phyloP scores from a whole-genome alignment of 2,113 vertebrate genomes.

The Sturnira hondurensis region DNA sequence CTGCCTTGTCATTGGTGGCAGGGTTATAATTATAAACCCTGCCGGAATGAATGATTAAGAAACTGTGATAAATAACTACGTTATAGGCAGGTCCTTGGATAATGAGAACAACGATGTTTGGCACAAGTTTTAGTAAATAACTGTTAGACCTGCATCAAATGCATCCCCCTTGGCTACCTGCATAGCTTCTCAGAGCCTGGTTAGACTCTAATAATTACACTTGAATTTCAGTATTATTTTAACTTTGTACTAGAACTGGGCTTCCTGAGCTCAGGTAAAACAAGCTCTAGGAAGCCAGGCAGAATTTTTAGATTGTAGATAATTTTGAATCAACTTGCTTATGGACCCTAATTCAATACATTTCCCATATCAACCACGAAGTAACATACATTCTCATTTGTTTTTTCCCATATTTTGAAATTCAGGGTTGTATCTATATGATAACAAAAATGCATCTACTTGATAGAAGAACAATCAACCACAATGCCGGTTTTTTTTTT shows the following conservation, averaged over 20 bases:
- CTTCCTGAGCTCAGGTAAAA: not conserved
- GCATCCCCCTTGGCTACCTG: not conserved
- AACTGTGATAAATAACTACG: slow-evolving; percentile 75
- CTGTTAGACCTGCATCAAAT: not conserved
- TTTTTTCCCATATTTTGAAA: not conserved
- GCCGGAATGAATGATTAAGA: slow-evolving; percentile 75
- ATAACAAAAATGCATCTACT: not conserved
- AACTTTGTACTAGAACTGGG: not conserved
- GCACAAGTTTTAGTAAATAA: slow-evolving; percentile 49
- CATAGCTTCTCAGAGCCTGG: not conserved
- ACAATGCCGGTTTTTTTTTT: not conserved
- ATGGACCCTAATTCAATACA: not conserved
- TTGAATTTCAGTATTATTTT: slow-evolving; percentile 11
- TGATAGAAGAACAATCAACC: not conserved
- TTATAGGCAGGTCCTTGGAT: slow-evolving; percentile 44
- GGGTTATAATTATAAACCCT: slow-evolving; percentile 79
- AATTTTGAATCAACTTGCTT: not conserved
- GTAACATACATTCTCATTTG: not conserved
- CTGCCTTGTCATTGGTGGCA: slow-evolving; percentile 75
- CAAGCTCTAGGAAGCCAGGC: not conserved
- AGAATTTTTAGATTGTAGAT: not conserved
- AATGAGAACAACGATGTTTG: slow-evolving; percentile 60
- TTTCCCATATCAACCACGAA: not conserved
- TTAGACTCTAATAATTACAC: not conserved
- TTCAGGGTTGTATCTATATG: not conserved